Percentiles rank a stretch among this genome's conserved stretches.
These are phyloP conservation scores for Ypsolopha sequella DNA, from an alignment of 2,888 invertebrate species.

Conservation along the genomic window DNA sequence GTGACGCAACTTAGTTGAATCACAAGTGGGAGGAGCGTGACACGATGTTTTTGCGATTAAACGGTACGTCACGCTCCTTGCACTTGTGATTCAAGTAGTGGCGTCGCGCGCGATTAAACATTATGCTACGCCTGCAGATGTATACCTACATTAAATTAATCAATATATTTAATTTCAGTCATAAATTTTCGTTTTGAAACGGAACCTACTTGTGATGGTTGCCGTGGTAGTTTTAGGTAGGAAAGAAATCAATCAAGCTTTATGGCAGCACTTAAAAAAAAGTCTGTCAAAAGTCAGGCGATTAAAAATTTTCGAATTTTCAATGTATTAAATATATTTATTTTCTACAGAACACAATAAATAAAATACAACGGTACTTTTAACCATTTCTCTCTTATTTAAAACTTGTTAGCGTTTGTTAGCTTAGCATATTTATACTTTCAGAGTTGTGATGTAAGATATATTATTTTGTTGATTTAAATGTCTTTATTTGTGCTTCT, in stretches of 20 bases:
- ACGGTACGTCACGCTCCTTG: no score
- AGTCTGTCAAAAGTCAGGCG: constrained; percentile 7
- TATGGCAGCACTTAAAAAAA: not conserved
- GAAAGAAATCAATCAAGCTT: not conserved
- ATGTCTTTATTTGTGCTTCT: not conserved
- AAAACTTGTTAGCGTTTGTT: not conserved
- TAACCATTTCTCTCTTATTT: not conserved
- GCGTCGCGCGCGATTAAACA: no score
- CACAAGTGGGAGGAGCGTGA: no score
- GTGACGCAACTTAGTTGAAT: no score
- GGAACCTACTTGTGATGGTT: no score
- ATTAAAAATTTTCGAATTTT: constrained; percentile 15
- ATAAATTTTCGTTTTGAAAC: no score
- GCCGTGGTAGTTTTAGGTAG: no score
- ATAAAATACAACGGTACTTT: not conserved
- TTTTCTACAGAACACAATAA: not conserved
- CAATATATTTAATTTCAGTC: no score
- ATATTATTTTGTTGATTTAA: constrained; percentile 14
- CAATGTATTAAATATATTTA: constrained; percentile 25
- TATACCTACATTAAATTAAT: no score
- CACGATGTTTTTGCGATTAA: no score
- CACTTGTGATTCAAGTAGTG: no score
- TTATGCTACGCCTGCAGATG: no score
- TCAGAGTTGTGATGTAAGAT: constrained; percentile 48
- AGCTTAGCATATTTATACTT: not conserved